These are phyloP conservation scores for Camponotus floridanus DNA, from an alignment of 1,140 invertebrate species.

Conservation along the genomic window DNA sequence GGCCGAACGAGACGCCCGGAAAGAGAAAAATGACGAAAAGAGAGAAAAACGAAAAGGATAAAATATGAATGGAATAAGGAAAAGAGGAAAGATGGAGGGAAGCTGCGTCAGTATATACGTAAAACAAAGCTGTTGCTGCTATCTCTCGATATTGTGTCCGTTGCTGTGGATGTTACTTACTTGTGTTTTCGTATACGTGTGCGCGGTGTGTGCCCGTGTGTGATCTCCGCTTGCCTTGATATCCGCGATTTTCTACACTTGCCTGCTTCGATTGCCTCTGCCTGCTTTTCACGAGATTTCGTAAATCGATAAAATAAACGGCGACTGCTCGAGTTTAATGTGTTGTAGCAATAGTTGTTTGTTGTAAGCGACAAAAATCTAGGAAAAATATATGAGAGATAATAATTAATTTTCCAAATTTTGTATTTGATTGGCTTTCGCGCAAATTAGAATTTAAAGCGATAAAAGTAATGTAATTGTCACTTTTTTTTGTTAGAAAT, in stretches of 20 bases:
- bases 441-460: background rate
- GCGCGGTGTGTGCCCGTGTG: constrained; percentile 67
- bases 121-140: constrained; percentile 36
- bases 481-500: background rate
- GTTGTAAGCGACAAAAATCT: background rate
- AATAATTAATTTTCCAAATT: background rate
- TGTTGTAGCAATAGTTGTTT: background rate
- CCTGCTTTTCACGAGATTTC: constrained; percentile 39
- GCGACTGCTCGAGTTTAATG: background rate
- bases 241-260: constrained; percentile 44
- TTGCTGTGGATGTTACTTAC: constrained; percentile 67
- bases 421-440: background rate
- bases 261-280: constrained; percentile 62
- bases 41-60: constrained; percentile 31
- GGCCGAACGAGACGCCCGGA: constrained; percentile 23
- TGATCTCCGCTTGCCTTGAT: constrained; percentile 65
- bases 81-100: constrained; percentile 48
- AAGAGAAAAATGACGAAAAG: constrained; percentile 42
- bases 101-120: constrained; percentile 45
- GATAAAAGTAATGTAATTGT: background rate
- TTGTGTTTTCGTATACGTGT: constrained; percentile 64
- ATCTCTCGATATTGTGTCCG: constrained; percentile 63
- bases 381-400: background rate
- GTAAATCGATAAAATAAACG: background rate
- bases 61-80: background rate